Conservation (phyloP, 2,113 vertebrate genomes). For the Ramphastos sulfuratus region DNA sequence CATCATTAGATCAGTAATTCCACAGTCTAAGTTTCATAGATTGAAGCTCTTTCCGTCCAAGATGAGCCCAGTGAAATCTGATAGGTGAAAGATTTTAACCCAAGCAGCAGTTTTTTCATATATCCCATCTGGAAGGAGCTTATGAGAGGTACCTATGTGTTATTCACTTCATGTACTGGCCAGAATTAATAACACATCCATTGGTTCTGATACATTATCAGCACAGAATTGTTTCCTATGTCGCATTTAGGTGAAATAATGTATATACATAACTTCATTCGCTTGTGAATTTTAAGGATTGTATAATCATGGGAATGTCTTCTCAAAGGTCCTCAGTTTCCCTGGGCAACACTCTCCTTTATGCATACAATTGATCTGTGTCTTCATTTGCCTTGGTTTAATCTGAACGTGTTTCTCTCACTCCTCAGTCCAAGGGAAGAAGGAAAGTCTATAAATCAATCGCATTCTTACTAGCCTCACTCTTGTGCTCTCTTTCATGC, state of each 20-base stretch:
- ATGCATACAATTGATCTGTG: background rate
- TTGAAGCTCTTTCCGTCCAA: background rate
- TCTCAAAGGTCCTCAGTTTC: constrained; percentile 31
- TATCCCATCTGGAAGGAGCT: background rate
- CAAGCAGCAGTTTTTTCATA: background rate
- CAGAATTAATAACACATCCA: background rate
- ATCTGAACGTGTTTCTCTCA: background rate
- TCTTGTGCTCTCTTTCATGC: background rate
- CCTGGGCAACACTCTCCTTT: background rate
- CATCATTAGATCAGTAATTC: background rate
- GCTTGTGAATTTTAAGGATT: background rate
- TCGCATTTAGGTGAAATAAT: background rate
- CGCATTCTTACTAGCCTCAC: background rate
- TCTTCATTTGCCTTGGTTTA: constrained; percentile 38
- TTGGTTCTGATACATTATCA: background rate
- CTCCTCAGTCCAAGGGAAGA: background rate
- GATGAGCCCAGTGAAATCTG: background rate
- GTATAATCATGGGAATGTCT: background rate
- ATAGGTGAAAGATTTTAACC: background rate
- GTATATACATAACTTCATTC: background rate
- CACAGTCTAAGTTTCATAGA: background rate
- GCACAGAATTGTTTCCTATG: background rate
- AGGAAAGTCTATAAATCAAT: constrained; percentile 17
- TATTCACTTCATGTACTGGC: background rate
- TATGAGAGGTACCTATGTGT: background rate